Percentiles rank a stretch among this genome's conserved stretches.
These are phyloP conservation scores for Cherax quadricarinatus DNA, from an alignment of 1,140 invertebrate species.

Conservation along the genomic window DNA sequence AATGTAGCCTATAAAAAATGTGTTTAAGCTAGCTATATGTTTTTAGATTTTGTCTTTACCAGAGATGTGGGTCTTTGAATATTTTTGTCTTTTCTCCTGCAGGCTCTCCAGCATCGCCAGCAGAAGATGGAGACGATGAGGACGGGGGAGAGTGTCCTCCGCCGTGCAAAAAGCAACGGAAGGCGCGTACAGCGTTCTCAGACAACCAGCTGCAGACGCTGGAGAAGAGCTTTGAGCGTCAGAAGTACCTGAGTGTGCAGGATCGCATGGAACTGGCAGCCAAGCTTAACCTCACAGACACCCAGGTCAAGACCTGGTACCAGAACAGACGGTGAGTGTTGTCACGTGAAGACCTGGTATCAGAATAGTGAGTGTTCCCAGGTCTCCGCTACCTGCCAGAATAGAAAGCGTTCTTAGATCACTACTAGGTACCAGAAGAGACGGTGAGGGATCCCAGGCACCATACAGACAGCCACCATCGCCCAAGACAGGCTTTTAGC, in stretches of 20 bases:
- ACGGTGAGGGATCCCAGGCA: too few relatives aligned
- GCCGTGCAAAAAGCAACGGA: constrained; percentile 49
- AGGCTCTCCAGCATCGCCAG: constrained; percentile 43
- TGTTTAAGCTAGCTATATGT: too few relatives aligned
- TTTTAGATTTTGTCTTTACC: too few relatives aligned
- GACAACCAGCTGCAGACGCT: constrained; percentile 83
- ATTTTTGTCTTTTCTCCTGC: background rate
- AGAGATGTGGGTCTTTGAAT: too few relatives aligned
- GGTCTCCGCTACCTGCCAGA: too few relatives aligned
- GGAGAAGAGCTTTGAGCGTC: constrained; percentile 97
- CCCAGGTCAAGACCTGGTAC: constrained; percentile 99
- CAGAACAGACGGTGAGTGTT: constrained; percentile 94
- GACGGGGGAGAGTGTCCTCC: constrained; percentile 12
- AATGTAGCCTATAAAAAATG: too few relatives aligned
- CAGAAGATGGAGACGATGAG: constrained; percentile 29
- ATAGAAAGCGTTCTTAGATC: too few relatives aligned
- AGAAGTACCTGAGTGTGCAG: constrained; percentile 99
- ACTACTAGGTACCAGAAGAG: too few relatives aligned
- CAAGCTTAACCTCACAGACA: constrained; percentile 96
- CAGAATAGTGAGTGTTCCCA: background rate
- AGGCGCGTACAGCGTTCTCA: constrained; percentile 48
- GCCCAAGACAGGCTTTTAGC: too few relatives aligned
- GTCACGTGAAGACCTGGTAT: background rate
- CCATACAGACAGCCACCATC: too few relatives aligned
- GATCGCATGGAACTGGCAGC: constrained; percentile 98